Percentiles rank a stretch among this genome's conserved stretches.
These are phyloP conservation scores for Schizothorax lantsangensis DNA, from an alignment of 2,797 vertebrate species.

Conservation along the genomic window DNA sequence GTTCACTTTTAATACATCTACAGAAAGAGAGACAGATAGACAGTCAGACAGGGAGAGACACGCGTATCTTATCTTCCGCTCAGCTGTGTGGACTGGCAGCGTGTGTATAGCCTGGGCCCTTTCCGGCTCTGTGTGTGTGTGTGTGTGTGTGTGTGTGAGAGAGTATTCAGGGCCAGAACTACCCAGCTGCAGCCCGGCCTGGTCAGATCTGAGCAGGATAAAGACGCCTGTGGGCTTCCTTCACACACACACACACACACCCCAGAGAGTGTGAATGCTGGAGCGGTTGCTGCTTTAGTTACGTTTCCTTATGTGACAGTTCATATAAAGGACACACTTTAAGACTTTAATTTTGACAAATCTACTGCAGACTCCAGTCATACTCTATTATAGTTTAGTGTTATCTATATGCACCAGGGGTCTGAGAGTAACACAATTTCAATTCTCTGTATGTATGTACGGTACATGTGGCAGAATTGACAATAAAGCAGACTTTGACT, in stretches of 20 bases:
- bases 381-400: background rate
- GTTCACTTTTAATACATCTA: background rate
- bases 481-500: too few species aligned
- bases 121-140: slow-evolving; percentile 51
- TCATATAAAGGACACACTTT: slow-evolving; percentile 10
- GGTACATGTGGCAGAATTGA: too few species aligned
- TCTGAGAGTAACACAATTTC: too few species aligned
- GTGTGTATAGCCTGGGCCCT: slow-evolving; percentile 56
- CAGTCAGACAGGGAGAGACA: slow-evolving; percentile 3
- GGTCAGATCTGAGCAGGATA: slow-evolving; percentile 51
- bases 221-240: slow-evolving; percentile 49
- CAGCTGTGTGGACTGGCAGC: slow-evolving; percentile 64
- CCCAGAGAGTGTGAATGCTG: background rate
- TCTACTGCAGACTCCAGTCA: background rate
- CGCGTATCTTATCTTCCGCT: slow-evolving; percentile 55
- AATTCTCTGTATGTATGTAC: too few species aligned
- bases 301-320: background rate
- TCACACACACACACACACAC: slow-evolving; percentile 5
- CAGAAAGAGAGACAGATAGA: background rate
- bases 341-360: background rate
- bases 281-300: background rate
- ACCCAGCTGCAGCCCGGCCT: slow-evolving; percentile 55
- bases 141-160: slow-evolving; percentile 17
- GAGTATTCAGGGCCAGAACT: slow-evolving; percentile 30
- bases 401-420: too few species aligned